Percentiles rank a stretch among this genome's conserved stretches.
These are phyloP conservation scores for Henricia sp. DNA, from an alignment of 53 echinoderm and acorn worm genomes.

Conservation along the genomic window DNA sequence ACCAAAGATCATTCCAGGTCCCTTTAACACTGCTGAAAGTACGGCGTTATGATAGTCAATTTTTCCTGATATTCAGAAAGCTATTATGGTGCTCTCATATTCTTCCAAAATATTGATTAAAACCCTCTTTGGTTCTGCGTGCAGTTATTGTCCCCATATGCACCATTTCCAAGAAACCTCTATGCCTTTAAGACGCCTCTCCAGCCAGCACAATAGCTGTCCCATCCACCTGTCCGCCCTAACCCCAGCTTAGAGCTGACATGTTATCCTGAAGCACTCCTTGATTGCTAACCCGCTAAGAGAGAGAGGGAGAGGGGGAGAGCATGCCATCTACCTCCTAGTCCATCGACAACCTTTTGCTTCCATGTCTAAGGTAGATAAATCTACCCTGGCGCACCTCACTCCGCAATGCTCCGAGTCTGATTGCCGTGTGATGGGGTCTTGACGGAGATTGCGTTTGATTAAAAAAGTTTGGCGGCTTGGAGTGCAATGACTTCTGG, in stretches of 20 bases:
- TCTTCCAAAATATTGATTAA: no score
- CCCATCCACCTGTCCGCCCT: constrained; percentile 15
- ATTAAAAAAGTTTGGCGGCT: constrained; percentile 1
- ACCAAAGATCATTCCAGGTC: no score
- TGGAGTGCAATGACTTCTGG: constrained; percentile 10
- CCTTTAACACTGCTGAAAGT: no score
- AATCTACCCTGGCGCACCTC: not conserved
- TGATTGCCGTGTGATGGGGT: constrained; percentile 1
- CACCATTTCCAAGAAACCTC: no score
- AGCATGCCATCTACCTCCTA: not conserved
- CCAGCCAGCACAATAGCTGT: constrained; percentile 5
- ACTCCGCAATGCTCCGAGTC: not conserved
- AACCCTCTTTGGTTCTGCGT: no score
- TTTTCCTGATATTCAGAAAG: no score
- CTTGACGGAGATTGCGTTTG: constrained; percentile 17
- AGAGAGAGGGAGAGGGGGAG: not conserved
- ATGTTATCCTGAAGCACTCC: not conserved
- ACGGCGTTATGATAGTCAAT: no score
- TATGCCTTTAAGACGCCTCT: no score
- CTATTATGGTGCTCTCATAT: no score
- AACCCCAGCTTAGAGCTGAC: not conserved
- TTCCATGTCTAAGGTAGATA: not conserved
- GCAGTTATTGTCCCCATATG: no score
- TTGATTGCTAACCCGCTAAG: not conserved
- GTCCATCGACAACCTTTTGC: not conserved